phyloP scores from a whole-genome alignment of 1,140 invertebrate species.

The Heliothis virescens region DNA sequence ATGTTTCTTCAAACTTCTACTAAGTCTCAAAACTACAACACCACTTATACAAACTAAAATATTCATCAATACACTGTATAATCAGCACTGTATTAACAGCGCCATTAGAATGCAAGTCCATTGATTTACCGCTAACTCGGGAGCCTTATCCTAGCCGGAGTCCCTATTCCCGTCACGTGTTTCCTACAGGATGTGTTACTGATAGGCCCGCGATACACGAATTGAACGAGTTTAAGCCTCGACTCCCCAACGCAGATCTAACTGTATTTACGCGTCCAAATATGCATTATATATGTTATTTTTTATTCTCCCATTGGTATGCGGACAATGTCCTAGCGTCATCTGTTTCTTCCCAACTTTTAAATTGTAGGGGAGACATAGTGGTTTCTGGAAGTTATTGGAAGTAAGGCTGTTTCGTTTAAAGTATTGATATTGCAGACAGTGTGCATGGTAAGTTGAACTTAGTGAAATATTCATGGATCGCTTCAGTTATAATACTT shows the following conservation, averaged over 20 bases:
- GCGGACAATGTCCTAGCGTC: conserved; percentile 72
- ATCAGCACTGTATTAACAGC: no score
- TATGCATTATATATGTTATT: conserved; percentile 77
- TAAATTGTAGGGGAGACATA: conserved; percentile 68
- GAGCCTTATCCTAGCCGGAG: neutral
- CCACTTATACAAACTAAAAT: no score
- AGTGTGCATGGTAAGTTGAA: conserved; percentile 6
- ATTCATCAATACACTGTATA: no score
- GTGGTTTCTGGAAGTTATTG: conserved; percentile 53
- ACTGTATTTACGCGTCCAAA: conserved; percentile 73
- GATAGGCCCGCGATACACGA: conserved; percentile 65
- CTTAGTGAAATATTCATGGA: neutral
- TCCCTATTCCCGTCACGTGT: conserved; percentile 71
- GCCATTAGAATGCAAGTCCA: neutral
- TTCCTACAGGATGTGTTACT: conserved; percentile 77
- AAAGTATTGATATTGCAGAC: conserved; percentile 31
- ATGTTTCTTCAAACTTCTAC: no score
- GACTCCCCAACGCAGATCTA: conserved; percentile 59
- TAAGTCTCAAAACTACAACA: no score
- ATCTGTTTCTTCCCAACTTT: conserved; percentile 79
- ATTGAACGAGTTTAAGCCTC: conserved; percentile 54
- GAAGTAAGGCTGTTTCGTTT: conserved; percentile 20
- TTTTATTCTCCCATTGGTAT: conserved; percentile 75
- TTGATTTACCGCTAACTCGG: neutral
- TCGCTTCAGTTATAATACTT: neutral